phyloP scores from a whole-genome alignment of 2,113 vertebrate genomes.

The Blennius ocellaris region DNA sequence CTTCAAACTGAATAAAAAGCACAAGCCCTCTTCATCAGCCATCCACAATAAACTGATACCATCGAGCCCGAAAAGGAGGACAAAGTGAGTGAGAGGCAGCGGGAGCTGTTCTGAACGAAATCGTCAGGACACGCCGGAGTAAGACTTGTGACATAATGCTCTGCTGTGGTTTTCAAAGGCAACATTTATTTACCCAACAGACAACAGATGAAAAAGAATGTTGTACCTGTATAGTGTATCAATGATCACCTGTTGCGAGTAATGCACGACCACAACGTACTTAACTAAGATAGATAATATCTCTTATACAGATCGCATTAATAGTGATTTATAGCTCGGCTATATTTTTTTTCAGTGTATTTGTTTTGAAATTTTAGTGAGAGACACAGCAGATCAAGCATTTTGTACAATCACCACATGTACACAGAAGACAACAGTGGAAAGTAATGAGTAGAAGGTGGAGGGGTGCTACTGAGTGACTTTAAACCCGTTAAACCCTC shows the following conservation, averaged over 20 bases:
- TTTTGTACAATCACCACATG: slow-evolving; percentile 24
- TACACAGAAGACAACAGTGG: slow-evolving; percentile 23
- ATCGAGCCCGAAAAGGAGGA: slow-evolving; percentile 42
- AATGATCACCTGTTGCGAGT: not conserved
- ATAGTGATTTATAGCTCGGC: not conserved
- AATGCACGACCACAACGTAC: not conserved
- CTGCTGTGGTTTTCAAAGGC: slow-evolving; percentile 45
- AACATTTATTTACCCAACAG: slow-evolving; percentile 15
- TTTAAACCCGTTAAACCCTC: slow-evolving; percentile 84
- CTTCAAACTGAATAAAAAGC: slow-evolving; percentile 62
- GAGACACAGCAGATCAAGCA: not conserved
- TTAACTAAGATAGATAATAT: not conserved
- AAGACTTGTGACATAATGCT: slow-evolving; percentile 39
- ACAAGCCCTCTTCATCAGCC: slow-evolving; percentile 59
- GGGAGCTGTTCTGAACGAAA: slow-evolving; percentile 44
- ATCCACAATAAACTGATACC: slow-evolving; percentile 58
- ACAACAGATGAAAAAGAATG: not conserved
- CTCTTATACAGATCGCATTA: not conserved
- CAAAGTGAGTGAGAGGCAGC: slow-evolving; percentile 26
- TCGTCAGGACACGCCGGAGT: slow-evolving; percentile 23
- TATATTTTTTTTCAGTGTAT: not conserved
- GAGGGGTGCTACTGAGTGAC: slow-evolving; percentile 68
- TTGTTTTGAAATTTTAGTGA: not conserved
- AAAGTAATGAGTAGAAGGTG: slow-evolving; percentile 53
- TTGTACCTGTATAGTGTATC: slow-evolving; percentile 9